phyloP scores from a whole-genome alignment of 2,797 vertebrate species.

The Rhynchonycteris naso region DNA sequence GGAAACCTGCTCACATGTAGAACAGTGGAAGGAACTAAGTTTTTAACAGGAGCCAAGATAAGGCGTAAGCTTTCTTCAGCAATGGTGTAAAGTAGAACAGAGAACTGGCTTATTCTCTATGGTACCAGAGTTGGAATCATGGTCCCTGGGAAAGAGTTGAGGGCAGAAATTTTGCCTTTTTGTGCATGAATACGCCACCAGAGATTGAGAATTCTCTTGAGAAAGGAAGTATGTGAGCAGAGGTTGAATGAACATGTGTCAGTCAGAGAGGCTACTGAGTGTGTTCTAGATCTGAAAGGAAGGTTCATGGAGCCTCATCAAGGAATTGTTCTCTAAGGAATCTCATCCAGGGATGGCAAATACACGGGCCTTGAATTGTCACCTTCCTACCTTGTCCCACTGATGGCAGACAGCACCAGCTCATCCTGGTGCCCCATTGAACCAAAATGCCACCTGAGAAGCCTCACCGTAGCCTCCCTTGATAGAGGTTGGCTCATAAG shows the following conservation, averaged over 20 bases:
- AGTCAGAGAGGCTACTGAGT: background rate
- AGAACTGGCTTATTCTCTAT: background rate
- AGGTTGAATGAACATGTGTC: background rate
- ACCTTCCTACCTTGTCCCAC: background rate
- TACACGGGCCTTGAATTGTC: accelerated
- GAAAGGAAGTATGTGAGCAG: background rate
- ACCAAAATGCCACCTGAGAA: background rate
- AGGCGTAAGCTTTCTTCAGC: background rate
- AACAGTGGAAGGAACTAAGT: background rate
- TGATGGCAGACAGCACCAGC: background rate
- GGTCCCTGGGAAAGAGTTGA: background rate
- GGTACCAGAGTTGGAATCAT: background rate
- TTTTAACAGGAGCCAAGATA: background rate
- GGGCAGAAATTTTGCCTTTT: background rate
- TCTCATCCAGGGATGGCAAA: background rate
- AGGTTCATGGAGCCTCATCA: background rate
- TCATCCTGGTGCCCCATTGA: background rate
- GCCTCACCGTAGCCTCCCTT: background rate
- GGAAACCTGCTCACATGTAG: background rate
- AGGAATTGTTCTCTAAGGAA: background rate
- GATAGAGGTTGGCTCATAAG: background rate
- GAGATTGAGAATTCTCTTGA: background rate
- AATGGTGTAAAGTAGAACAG: background rate
- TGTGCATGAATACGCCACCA: background rate
- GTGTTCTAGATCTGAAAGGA: background rate